Conservation (phyloP, 2,113 vertebrate genomes). For the Arenaria interpres region DNA sequence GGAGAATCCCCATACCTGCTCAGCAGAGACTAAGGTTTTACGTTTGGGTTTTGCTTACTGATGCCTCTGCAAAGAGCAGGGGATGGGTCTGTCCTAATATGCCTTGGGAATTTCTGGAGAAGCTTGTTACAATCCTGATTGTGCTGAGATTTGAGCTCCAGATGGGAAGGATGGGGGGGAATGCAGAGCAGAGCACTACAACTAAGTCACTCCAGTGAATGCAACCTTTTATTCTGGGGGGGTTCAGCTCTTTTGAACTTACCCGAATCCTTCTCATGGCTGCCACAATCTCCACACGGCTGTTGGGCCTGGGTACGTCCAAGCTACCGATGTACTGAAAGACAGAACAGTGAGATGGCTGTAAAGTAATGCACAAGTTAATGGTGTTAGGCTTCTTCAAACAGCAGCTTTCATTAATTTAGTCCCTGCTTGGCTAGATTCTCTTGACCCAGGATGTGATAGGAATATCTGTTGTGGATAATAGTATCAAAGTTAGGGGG, state of each 20-base stretch:
- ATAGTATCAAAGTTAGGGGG: neutral
- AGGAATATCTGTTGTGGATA: neutral
- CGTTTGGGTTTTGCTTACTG: neutral
- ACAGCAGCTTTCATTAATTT: neutral
- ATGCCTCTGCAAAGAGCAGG: neutral
- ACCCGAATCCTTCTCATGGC: constrained; percentile 93
- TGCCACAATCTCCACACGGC: constrained; percentile 92
- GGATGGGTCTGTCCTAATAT: neutral
- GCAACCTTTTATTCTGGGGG: neutral
- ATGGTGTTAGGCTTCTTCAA: neutral
- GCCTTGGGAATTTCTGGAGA: neutral
- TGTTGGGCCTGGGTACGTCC: constrained; percentile 90
- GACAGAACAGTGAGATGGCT: neutral
- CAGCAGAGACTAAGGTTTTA: neutral
- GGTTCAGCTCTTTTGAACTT: constrained; percentile 53
- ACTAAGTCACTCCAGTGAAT: neutral
- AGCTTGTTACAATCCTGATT: neutral
- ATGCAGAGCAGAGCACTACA: neutral
- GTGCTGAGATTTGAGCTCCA: neutral
- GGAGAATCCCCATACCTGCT: neutral
- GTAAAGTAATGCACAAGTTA: neutral
- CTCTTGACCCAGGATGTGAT: neutral
- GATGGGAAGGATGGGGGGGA: neutral
- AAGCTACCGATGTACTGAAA: constrained; percentile 87
- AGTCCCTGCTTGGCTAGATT: neutral